A percentile compares a stretch with the other conserved stretches of the same genome.
phyloP scores from a whole-genome alignment of 2,113 vertebrate species.

The Kryptolebias marmoratus region DNA sequence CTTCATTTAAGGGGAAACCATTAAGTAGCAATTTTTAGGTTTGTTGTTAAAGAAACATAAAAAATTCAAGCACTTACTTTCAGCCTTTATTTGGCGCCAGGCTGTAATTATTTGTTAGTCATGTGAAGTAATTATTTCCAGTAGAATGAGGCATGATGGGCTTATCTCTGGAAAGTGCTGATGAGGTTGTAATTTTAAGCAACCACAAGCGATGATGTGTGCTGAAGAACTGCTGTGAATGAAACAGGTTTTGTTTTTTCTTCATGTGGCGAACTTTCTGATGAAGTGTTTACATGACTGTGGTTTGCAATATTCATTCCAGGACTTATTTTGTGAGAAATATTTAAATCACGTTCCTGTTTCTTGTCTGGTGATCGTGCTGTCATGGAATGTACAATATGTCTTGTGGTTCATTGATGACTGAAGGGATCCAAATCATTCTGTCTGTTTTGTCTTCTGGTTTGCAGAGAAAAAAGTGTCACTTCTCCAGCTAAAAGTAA shows the following conservation, averaged over 20 bases:
- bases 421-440: not conserved
- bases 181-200: not conserved
- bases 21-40: not conserved
- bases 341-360: conserved; percentile 12
- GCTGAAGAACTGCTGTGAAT: not conserved
- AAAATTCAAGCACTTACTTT: not conserved
- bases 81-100: not conserved
- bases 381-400: conserved; percentile 5
- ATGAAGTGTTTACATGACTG: conserved; percentile 18
- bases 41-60: no score
- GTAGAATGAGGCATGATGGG: not conserved
- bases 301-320: conserved; percentile 1
- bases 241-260: not conserved
- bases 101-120: conserved; percentile 18
- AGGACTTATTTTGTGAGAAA: conserved; percentile 1
- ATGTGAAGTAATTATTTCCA: not conserved
- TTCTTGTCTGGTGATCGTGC: conserved; percentile 12
- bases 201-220: not conserved
- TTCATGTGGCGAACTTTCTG: not conserved
- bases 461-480: no score
- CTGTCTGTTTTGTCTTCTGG: not conserved
- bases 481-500: no score
- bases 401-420: not conserved
- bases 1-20: not conserved
- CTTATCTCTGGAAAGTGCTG: not conserved